Base-by-base conservation (phyloP, 2,797 vertebrate species). In the Danio jaintianensis region DNA sequence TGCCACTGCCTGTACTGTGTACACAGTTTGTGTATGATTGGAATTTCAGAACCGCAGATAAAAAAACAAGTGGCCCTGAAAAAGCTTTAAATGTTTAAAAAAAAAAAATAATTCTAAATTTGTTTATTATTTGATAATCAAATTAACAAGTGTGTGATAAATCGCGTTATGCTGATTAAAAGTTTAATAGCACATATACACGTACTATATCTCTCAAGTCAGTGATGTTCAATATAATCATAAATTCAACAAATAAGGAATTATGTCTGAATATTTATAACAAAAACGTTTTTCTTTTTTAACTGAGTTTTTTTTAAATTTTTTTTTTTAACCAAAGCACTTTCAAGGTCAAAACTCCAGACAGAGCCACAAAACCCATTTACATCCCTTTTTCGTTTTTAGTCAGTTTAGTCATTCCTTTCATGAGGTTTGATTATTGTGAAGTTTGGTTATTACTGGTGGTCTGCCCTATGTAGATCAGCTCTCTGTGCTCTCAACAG, bases 401-500 rank as follows among this genome's bases (percentile, higher is more conserved):
- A 29, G 16, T 62, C 22, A 29, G 55, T 29, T 29, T 42, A 29
- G 16, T 62, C 22, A 29, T 36, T 22, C 6, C 52, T 56, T 80
- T 73, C 69, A 72, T 52, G 11, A 47, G 16, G n/a, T 79, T 72
- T 71, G 78, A 80, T 80, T 66, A 45, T 80, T 64, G 20, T 64
- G 12, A 72, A 56, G 48, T 62, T 71, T 79, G 36, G 68, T 45
- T 79, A 63, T 79, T 79, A 53, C 68, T 79, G 40, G 69, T 80
- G 69, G 78, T 40, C 78, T 73, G 69, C 8, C 52, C 22, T 58
- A 80, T 80, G 78, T 80, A 73, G 78, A 80, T 80, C 78, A 80
- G 78, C 69, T 73, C 61, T 64, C 50, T 56, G 58, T 73, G 70
- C 69, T 80, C 78, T 80, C 78, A 48, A 56, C 40, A 80, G 22